Conservation (phyloP, 1,140 invertebrate species). For the Agrilus planipennis region DNA sequence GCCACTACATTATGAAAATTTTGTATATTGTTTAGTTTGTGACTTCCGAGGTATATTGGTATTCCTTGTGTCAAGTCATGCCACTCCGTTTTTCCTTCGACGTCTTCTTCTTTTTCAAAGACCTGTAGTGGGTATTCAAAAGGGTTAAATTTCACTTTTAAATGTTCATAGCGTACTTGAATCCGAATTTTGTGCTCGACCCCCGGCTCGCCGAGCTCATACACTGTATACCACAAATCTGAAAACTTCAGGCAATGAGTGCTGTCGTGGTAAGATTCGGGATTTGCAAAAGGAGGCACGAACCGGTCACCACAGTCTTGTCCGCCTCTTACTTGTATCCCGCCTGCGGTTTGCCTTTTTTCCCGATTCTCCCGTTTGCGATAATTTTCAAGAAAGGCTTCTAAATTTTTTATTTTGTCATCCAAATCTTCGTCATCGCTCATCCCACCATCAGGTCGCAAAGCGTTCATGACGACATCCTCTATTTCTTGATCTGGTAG, state of each 20-base stretch:
- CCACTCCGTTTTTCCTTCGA: constrained; percentile 28
- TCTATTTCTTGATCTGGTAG: no score
- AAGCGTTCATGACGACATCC: no score
- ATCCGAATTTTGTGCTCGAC: constrained; percentile 33
- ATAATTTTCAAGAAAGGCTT: neutral
- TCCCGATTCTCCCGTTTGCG: constrained; percentile 7
- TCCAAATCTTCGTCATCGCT: neutral
- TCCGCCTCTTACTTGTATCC: constrained; percentile 33
- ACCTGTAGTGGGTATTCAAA: no score
- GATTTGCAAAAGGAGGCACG: constrained; percentile 31
- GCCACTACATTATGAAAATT: constrained; percentile 10
- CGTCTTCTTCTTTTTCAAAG: constrained; percentile 32
- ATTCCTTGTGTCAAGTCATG: constrained; percentile 30
- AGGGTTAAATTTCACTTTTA: no score
- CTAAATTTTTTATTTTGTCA: neutral
- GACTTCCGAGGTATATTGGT: constrained; percentile 16
- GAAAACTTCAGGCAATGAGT: constrained; percentile 41
- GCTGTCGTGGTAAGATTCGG: constrained; percentile 36
- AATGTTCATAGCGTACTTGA: no score
- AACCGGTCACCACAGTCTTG: constrained; percentile 35
- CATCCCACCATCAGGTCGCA: no score
- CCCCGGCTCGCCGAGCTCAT: constrained; percentile 31
- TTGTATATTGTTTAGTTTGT: constrained; percentile 11
- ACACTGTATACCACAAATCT: constrained; percentile 39
- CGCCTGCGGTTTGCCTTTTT: constrained; percentile 17